A percentile compares a stretch with the other conserved stretches of the same genome.
Conservation (phyloP, 2,888 invertebrate species). For the Hirtodrosophila duncani region DNA sequence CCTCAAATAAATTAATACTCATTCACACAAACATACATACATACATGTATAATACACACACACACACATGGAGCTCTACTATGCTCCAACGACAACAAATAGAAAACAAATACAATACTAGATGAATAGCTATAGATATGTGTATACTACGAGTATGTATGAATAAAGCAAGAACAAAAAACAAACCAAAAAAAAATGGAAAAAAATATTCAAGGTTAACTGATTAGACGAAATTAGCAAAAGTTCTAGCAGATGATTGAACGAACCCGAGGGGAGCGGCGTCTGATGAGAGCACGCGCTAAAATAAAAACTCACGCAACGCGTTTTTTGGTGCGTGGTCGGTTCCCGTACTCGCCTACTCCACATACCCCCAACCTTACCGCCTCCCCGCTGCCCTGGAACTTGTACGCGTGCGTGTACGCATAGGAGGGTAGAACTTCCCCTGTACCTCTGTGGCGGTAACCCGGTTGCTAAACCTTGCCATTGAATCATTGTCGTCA, state of each 20-base stretch:
- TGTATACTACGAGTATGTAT: constrained; percentile 15
- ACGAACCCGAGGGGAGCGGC: constrained; percentile 13
- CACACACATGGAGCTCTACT: too few species aligned
- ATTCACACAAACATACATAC: neutral
- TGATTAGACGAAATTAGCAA: constrained; percentile 72
- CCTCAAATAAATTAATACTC: constrained; percentile 65
- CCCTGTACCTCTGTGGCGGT: neutral
- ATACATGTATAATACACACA: constrained; percentile 10
- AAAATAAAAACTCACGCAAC: constrained; percentile 60
- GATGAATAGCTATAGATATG: constrained; percentile 12
- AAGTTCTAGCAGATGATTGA: constrained; percentile 64
- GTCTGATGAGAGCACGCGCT: constrained; percentile 64
- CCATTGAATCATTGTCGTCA: constrained; percentile 37
- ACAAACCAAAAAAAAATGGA: constrained; percentile 31
- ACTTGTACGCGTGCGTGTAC: constrained; percentile 49
- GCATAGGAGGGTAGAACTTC: constrained; percentile 21
- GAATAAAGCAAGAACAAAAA: constrained; percentile 52
- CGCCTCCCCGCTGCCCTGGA: constrained; percentile 3
- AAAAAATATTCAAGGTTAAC: constrained; percentile 71
- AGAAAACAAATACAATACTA: constrained; percentile 29
- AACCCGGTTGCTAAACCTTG: neutral
- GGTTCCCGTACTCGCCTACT: constrained; percentile 13
- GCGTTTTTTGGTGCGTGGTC: constrained; percentile 48
- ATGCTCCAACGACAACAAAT: constrained; percentile 51
- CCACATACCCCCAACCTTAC: neutral